A percentile compares a stretch with the other conserved stretches of the same genome.
Evolutionary conservation across 2,888 invertebrate genomes (phyloP).

Genomic region (Meiosimyza decipiens): DNA sequence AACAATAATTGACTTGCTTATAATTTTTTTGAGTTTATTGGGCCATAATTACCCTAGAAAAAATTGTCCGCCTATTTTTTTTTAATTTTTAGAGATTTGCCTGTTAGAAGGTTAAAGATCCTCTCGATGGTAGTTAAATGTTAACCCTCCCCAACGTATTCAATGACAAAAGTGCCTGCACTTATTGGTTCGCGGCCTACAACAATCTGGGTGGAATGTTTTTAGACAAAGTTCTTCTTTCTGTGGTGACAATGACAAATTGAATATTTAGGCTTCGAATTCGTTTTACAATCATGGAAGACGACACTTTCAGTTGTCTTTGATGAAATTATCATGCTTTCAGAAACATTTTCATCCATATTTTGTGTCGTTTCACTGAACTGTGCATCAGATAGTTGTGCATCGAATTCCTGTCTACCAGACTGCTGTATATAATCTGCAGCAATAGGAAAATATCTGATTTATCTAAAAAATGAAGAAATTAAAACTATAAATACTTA

Average conservation of each 20-base stretch:
- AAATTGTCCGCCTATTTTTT: too few species aligned
- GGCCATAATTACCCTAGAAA: too few species aligned
- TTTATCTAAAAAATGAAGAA: too few species aligned
- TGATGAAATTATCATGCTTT: slow-evolving; percentile 1
- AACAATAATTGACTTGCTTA: too few species aligned
- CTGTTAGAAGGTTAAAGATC: too few species aligned
- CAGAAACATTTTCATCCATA: not conserved
- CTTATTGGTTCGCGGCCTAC: slow-evolving; percentile 79
- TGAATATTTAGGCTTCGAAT: slow-evolving; percentile 45
- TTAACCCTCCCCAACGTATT: slow-evolving; percentile 98
- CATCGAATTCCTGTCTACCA: not conserved
- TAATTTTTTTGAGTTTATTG: too few species aligned
- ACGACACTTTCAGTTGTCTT: slow-evolving; percentile 17
- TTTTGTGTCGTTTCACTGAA: not conserved
- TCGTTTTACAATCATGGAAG: slow-evolving; percentile 47
- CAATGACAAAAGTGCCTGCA: slow-evolving; percentile 89
- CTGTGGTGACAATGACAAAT: slow-evolving; percentile 44
- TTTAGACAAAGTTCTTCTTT: slow-evolving; percentile 72
- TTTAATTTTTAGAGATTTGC: too few species aligned
- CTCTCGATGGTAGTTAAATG: slow-evolving; percentile 91
- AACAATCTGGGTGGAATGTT: slow-evolving; percentile 80
- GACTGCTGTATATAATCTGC: not conserved
- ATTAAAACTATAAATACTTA: too few species aligned
- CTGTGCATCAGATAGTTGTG: not conserved
- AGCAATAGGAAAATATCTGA: slow-evolving; percentile 67